Evolutionary conservation across 2,888 invertebrate species (phyloP).

Genomic region (Chironomus riparius): DNA sequence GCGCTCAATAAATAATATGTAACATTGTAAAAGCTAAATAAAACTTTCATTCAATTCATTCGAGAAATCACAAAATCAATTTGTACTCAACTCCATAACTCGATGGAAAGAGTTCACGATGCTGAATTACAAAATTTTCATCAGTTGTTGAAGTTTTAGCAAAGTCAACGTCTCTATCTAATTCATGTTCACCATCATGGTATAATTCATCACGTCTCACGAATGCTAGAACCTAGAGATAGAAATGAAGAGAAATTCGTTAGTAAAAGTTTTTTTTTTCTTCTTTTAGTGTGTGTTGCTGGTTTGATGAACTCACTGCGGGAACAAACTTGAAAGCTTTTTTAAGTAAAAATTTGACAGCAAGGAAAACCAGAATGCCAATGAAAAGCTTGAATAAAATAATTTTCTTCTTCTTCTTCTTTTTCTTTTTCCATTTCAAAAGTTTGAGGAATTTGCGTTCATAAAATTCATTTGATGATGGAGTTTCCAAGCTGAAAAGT

Average conservation of each 20-base stretch:
- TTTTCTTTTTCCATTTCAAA: background rate
- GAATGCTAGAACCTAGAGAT: background rate
- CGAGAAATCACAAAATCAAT: too few species aligned
- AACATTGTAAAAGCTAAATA: too few species aligned
- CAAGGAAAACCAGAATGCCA: background rate
- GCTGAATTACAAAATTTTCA: background rate
- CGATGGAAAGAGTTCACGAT: too few species aligned
- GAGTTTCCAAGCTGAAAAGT: background rate
- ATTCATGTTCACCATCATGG: background rate
- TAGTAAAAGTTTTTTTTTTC: background rate
- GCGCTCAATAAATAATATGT: too few species aligned
- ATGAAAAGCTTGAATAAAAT: background rate
- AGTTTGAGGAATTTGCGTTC: background rate
- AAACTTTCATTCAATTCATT: too few species aligned
- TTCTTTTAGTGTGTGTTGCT: background rate
- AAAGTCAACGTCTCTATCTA: background rate
- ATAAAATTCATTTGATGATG: background rate
- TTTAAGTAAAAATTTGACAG: background rate
- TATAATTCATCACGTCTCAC: background rate
- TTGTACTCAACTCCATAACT: too few species aligned
- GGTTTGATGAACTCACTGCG: background rate
- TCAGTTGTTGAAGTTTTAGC: background rate
- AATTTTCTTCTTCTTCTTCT: background rate
- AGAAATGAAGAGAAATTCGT: background rate
- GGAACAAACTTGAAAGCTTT: background rate